These are phyloP conservation scores for Sus cebifrons DNA, from an alignment of 2,797 vertebrate species.

Conservation along the genomic window DNA sequence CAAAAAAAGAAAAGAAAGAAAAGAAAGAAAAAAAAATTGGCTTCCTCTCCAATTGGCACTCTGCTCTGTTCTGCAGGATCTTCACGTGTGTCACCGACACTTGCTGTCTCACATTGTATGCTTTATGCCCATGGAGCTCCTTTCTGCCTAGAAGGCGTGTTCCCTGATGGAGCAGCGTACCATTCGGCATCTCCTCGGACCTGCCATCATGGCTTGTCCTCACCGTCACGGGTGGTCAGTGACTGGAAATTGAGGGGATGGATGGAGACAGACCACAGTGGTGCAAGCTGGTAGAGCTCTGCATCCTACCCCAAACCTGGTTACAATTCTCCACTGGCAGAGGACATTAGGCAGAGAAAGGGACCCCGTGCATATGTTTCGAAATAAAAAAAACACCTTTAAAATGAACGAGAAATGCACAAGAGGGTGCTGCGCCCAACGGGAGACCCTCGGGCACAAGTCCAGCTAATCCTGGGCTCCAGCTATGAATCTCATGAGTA, in stretches of 20 bases:
- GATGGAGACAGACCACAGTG: neutral
- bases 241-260: neutral
- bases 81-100: neutral
- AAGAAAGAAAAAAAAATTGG: too few species aligned
- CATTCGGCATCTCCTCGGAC: neutral
- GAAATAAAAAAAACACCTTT: conserved; percentile 31
- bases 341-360: conserved; percentile 13
- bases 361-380: neutral
- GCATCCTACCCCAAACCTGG: neutral
- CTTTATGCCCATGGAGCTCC: neutral
- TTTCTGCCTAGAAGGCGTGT: neutral
- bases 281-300: neutral
- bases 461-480: neutral
- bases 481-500: neutral
- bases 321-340: conserved; percentile 8
- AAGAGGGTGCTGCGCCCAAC: neutral
- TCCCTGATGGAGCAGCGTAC: neutral
- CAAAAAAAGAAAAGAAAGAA: too few species aligned
- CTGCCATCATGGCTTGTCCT: neutral
- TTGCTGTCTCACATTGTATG: rapidly evolving
- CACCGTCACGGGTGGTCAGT: too few species aligned
- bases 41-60: neutral
- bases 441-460: neutral
- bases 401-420: neutral
- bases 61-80: neutral